phyloP scores from a whole-genome alignment of 1,140 invertebrate genomes.

The Drosophila novamexicana region DNA sequence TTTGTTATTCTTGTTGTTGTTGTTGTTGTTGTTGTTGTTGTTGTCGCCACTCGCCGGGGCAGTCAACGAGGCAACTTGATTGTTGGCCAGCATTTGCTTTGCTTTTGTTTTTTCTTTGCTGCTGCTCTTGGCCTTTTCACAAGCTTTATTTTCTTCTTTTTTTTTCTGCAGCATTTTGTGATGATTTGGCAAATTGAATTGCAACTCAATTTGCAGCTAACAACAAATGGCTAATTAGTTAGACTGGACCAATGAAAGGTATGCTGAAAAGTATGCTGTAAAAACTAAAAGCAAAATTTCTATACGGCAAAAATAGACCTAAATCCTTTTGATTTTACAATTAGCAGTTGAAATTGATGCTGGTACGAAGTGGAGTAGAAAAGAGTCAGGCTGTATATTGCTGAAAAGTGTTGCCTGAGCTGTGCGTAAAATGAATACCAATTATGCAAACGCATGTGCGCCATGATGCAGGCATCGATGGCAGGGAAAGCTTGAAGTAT shows the following conservation, averaged over 20 bases:
- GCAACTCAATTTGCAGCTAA: conserved; percentile 70
- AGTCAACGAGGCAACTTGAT: conserved; percentile 50
- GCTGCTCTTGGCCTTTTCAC: conserved; percentile 14
- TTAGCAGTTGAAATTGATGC: conserved; percentile 18
- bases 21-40: conserved; percentile 22
- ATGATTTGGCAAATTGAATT: conserved; percentile 78
- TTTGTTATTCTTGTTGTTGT: no score
- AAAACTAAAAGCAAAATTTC: neutral
- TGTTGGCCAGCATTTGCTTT: conserved; percentile 50
- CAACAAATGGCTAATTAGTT: conserved; percentile 52
- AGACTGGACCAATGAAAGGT: conserved; percentile 50
- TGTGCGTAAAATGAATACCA: conserved; percentile 61
- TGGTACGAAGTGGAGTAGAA: neutral
- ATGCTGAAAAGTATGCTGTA: conserved; percentile 39
- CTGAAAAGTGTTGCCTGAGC: conserved; percentile 4
- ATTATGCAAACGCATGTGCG: conserved; percentile 52
- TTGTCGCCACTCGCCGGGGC: conserved; percentile 32
- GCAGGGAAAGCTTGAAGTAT: conserved; percentile 23
- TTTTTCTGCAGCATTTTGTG: conserved; percentile 36
- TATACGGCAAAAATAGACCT: conserved; percentile 17
- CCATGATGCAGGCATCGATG: conserved; percentile 26
- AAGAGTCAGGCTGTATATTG: neutral
- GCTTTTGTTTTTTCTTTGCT: conserved; percentile 20
- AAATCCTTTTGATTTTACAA: conserved; percentile 10
- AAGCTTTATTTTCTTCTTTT: conserved; percentile 46